phyloP scores from a whole-genome alignment of 1,140 invertebrate genomes.

The Meteorus sp. region DNA sequence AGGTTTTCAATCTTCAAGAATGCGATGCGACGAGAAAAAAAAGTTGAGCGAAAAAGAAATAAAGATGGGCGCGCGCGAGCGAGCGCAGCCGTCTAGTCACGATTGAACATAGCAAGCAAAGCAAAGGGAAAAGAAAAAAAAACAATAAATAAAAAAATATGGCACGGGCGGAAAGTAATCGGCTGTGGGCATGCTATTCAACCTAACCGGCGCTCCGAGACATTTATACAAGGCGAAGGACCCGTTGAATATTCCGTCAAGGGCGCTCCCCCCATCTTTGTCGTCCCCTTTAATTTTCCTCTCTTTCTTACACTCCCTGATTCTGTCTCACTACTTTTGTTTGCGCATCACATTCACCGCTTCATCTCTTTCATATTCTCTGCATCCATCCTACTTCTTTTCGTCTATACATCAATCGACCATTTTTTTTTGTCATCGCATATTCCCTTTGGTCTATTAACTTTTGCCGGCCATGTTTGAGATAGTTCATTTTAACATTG shows the following conservation, averaged over 20 bases:
- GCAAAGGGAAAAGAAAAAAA: too few species aligned
- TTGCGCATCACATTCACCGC: constrained; percentile 3
- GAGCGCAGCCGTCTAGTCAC: constrained; percentile 16
- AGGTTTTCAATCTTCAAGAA: neutral
- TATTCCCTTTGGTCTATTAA: neutral
- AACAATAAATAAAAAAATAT: constrained; percentile 11
- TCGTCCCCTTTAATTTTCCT: neutral
- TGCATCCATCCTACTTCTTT: too few species aligned
- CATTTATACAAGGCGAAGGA: constrained; percentile 20
- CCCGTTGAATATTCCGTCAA: constrained; percentile 20
- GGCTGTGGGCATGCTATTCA: constrained; percentile 25
- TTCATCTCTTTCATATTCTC: too few species aligned
- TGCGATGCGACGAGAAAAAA: neutral
- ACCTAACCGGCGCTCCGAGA: constrained; percentile 5
- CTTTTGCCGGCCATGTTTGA: neutral
- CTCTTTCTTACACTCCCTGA: too few species aligned
- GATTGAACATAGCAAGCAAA: too few species aligned
- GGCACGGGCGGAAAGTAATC: constrained; percentile 27
- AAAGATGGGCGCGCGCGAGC: neutral
- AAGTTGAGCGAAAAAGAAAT: neutral
- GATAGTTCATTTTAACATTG: too few species aligned
- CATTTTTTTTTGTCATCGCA: neutral
- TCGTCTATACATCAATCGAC: too few species aligned
- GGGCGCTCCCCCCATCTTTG: neutral
- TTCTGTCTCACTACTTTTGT: too few species aligned